phyloP scores from a whole-genome alignment of 2,888 invertebrate species.

The Parasteatoda lunata region DNA sequence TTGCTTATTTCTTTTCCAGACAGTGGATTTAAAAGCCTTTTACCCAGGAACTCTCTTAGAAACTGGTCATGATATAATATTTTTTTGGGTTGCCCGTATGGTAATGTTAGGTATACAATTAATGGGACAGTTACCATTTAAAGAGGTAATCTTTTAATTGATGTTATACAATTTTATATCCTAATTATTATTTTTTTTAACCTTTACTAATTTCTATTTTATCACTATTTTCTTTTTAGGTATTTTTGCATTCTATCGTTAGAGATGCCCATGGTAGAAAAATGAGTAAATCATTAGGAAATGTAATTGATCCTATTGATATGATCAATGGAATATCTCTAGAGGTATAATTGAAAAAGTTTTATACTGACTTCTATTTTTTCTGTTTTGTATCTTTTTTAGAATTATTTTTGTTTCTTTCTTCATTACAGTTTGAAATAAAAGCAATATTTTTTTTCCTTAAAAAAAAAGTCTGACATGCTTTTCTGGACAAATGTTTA shows the following conservation, averaged over 20 bases:
- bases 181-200: background rate
- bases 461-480: too few species aligned
- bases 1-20: slow-evolving; percentile 74
- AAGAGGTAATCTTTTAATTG: slow-evolving; percentile 75
- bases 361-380: background rate
- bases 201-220: background rate
- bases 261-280: slow-evolving; percentile 98
- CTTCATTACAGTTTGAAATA: too few species aligned
- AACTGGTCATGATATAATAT: slow-evolving; percentile 97
- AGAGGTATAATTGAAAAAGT: slow-evolving; percentile 76
- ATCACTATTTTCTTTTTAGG: slow-evolving; percentile 76
- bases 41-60: slow-evolving; percentile 95
- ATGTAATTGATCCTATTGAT: slow-evolving; percentile 97
- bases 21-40: slow-evolving; percentile 83
- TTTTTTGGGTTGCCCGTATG: slow-evolving; percentile 99
- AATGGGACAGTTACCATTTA: slow-evolving; percentile 93
- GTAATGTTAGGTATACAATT: slow-evolving; percentile 95
- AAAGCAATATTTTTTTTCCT: too few species aligned
- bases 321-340: slow-evolving; percentile 91
- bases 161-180: background rate
- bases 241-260: slow-evolving; percentile 97
- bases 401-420: too few species aligned
- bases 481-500: too few species aligned
- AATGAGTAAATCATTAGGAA: slow-evolving; percentile 99
- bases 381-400: background rate